A percentile compares a stretch with the other conserved stretches of the same genome.
Evolutionary conservation across 2,888 invertebrate species (phyloP).

Genomic region (Dynastes hyllus): DNA sequence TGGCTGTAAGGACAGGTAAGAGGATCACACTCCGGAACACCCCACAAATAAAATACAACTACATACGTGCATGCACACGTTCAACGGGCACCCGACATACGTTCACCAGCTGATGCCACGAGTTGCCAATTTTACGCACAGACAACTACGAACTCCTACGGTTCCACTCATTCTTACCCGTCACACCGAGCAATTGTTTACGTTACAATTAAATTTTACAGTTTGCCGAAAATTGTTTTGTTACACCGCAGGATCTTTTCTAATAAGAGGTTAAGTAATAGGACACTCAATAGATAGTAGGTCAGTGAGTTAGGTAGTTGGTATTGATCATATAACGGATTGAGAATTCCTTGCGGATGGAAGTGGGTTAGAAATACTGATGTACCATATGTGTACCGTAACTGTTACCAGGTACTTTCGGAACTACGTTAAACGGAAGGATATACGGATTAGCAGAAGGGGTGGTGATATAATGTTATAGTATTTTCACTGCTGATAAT

Average conservation of each 20-base stretch:
- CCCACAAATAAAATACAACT: slow-evolving; percentile 48
- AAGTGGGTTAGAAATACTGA: slow-evolving; percentile 45
- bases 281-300: slow-evolving; percentile 17
- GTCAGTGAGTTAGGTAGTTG: slow-evolving; percentile 7
- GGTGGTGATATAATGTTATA: neutral
- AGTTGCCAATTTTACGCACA: slow-evolving; percentile 61
- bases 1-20: slow-evolving; percentile 49
- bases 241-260: neutral
- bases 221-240: slow-evolving; percentile 50
- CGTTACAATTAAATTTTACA: slow-evolving; percentile 59
- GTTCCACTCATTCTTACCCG: slow-evolving; percentile 55
- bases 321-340: slow-evolving; percentile 38
- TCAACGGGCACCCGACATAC: slow-evolving; percentile 54
- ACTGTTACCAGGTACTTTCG: slow-evolving; percentile 15
- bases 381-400: slow-evolving; percentile 18
- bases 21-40: slow-evolving; percentile 56
- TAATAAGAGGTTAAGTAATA: slow-evolving; percentile 13
- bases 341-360: slow-evolving; percentile 30
- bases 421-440: slow-evolving; percentile 21
- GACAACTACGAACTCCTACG: slow-evolving; percentile 55
- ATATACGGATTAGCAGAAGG: slow-evolving; percentile 15
- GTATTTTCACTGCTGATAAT: neutral
- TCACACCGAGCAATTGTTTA: slow-evolving; percentile 56
- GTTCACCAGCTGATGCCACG: slow-evolving; percentile 61
- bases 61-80: slow-evolving; percentile 39